Base-by-base conservation (phyloP, 2,888 invertebrate genomes). In the Didymodactylos carnosus region DNA sequence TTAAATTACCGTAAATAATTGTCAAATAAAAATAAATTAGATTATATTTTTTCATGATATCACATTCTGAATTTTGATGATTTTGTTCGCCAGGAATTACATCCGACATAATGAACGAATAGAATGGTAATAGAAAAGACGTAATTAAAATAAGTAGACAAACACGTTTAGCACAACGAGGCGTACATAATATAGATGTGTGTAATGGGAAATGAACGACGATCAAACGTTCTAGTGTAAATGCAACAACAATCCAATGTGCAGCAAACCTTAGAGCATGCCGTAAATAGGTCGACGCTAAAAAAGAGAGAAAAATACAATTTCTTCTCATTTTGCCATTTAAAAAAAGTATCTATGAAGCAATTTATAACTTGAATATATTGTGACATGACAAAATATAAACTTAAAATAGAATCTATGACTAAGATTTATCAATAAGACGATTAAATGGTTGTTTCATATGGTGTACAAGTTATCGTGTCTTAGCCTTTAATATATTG, bases 141-240 rank as follows among this genome's bases (percentile, higher is more conserved):
- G 71, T 23, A 5, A 69, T 35, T 46, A 74, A 39, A 25, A 74
- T 74, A 46, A 74, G 13, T 62, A 43, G 39, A 39, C 71, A 49
- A 35, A 74, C 46, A 11, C 74, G 51, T 40, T 51, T 53, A 39
- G 74, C 74, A 27, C 71, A 62, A 19, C 53, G 40, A 4, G 74
- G 74, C 41, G 71, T 74, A n/a, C 71, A 74, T 43, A 74, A 53
- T 2, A 74, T 49, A 27, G 71, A 71, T 46, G 74, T 62, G 19
- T 74, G 71, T 25, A 71, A 41, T 8, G 74, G 74, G 49, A 62
- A 74, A 72, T 62, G 43, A 8, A 74, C 74, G 43, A 74, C 74
- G 25, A 74, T 40, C n/a, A 74, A 71, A 40, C 74, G 29, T 71
- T 74, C 74, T 25, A 74, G 27, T 39, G 74, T 74, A 25, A 74